Evolutionary conservation across 1,140 invertebrate genomes (phyloP).

Genomic region (Ceratosolen solmsi): DNA sequence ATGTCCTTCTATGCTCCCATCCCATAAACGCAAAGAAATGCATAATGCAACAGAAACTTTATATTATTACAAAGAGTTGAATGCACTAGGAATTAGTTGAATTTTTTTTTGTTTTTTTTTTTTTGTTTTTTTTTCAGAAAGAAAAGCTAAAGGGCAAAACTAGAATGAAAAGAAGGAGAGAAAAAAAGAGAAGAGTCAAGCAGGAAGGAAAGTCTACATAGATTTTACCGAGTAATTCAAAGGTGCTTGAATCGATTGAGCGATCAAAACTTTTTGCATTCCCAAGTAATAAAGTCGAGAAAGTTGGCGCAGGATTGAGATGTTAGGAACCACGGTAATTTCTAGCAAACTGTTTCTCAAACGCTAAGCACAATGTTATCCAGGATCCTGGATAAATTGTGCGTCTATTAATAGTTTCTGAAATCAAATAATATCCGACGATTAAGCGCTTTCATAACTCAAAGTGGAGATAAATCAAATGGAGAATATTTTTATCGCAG

Average conservation of each 20-base stretch:
- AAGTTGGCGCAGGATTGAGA: neutral
- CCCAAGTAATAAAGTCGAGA: neutral
- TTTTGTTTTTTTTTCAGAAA: too few species aligned
- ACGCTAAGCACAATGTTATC: neutral
- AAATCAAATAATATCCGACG: conserved; percentile 19
- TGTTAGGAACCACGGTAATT: neutral
- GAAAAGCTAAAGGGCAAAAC: too few species aligned
- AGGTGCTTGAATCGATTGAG: neutral
- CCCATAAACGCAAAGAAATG: neutral
- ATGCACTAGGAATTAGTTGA: neutral
- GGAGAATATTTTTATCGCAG: neutral
- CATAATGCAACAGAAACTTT: too few species aligned
- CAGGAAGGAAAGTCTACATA: neutral
- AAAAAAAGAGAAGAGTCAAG: too few species aligned
- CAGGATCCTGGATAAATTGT: neutral
- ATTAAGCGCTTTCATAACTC: conserved; percentile 20
- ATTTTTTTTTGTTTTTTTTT: too few species aligned
- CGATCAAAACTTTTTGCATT: neutral
- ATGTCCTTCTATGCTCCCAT: neutral
- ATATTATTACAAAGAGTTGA: neutral
- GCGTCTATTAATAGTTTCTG: conserved; percentile 7
- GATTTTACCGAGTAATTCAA: neutral
- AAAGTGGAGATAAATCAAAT: conserved; percentile 5
- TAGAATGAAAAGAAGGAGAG: too few species aligned
- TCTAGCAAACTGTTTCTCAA: neutral